Evolutionary conservation across 2,797 vertebrate species (phyloP), one percentile per base, ranked within the genome.

Genomic region (Enteromius argenteus): DNA sequence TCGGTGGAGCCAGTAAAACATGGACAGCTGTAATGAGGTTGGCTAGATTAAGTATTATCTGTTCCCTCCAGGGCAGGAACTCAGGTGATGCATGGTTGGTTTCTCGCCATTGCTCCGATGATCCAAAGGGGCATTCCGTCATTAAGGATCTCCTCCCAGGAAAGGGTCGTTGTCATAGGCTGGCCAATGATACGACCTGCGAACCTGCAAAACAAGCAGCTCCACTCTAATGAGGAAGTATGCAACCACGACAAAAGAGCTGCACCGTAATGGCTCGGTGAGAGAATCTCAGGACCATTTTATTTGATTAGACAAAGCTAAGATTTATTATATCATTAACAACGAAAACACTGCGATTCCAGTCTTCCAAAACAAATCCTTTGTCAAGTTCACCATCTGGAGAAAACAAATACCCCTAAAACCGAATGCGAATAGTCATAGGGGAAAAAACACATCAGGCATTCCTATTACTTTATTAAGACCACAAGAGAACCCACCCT

Each of bases 1-100:
- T 79, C 51, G 86, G 62, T 84, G 86, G 81, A 89, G 91, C 88
- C 75, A 86, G 86, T 91, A 88, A 89, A 92, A 91, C 90, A 90
- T 68, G 79, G 87, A 83, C 80, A 72, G 77, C 88, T 74, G 84
- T 94, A 93, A 94, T 93, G 93, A 94, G 92, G 89, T 90, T 85
- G 89, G 83, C 87, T 89, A 91, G 92, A 93, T 89, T 89, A 90
- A 92, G 89, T 87, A 89, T 90, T 89, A 90, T 87, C 90, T 86
- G 87, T n/a, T 86, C 17, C 89, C 91, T 89, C 77, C 85, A 90
- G 91, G 91, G 91, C 88, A 86, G 71, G 84, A 78, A 74, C 85
- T 81, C 58, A 72, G 56, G 87, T 88, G 86, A 92, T 90, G 90
- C 91, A 90, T 92, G 90, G 87, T 68, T 78, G 74, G 86, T 85